phyloP scores from a whole-genome alignment of 2,113 vertebrate genomes.

The Psophia crepitans region DNA sequence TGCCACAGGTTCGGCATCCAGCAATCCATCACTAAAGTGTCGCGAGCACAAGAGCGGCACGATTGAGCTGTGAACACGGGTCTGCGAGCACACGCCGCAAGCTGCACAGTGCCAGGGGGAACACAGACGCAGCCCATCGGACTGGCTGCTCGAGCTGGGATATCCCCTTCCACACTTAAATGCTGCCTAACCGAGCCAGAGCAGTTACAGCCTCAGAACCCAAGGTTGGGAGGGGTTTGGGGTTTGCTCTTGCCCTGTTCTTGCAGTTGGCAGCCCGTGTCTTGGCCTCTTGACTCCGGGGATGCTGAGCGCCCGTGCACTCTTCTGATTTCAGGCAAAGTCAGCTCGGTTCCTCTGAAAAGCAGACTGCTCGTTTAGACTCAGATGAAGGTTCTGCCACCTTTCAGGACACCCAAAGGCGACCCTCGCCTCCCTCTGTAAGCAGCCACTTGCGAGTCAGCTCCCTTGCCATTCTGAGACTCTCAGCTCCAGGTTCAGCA shows the following conservation, averaged over 20 bases:
- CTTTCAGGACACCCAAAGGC: background rate
- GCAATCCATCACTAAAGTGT: fast-evolving
- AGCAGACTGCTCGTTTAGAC: background rate
- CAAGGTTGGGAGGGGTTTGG: background rate
- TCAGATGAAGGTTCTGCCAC: background rate
- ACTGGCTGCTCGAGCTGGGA: background rate
- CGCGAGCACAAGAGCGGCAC: fast-evolving
- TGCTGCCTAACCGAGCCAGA: background rate
- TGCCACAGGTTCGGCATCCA: background rate
- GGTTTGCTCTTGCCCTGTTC: background rate
- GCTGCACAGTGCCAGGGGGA: background rate
- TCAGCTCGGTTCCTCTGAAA: background rate
- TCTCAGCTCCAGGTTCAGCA: background rate
- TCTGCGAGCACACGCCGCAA: fast-evolving
- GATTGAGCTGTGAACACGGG: fast-evolving
- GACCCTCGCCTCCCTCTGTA: background rate
- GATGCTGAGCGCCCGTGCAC: background rate
- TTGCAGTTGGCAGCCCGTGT: background rate
- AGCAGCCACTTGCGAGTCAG: background rate
- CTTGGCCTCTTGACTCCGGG: background rate
- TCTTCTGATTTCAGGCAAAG: background rate
- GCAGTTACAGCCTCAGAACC: background rate
- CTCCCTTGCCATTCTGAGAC: background rate
- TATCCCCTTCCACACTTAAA: background rate
- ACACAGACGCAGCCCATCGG: fast-evolving